phyloP scores from a whole-genome alignment of 1,140 invertebrate species.

The Lordiphosa stackelbergi region DNA sequence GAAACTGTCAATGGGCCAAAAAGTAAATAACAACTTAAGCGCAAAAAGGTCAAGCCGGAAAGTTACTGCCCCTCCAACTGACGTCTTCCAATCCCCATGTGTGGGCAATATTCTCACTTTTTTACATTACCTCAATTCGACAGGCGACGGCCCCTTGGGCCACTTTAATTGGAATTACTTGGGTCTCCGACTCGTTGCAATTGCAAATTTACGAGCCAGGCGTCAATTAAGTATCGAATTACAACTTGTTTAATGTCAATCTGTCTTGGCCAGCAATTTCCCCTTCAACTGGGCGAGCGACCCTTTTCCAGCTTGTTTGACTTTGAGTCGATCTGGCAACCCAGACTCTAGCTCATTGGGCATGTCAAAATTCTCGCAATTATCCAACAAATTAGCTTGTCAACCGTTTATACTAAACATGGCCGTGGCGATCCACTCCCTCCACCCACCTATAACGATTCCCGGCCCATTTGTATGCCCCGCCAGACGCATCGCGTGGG shows the following conservation, averaged over 20 bases:
- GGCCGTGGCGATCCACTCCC: constrained; percentile 51
- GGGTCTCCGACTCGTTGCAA: constrained; percentile 36
- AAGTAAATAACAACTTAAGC: constrained; percentile 63
- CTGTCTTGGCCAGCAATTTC: constrained; percentile 53
- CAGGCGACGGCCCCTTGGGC: constrained; percentile 68
- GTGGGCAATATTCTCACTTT: constrained; percentile 36
- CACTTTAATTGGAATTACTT: constrained; percentile 67
- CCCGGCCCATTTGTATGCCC: constrained; percentile 67
- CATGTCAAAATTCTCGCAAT: constrained; percentile 62
- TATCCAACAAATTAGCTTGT: constrained; percentile 69
- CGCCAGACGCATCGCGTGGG: constrained; percentile 64
- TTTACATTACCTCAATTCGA: constrained; percentile 71
- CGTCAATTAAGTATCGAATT: constrained; percentile 77
- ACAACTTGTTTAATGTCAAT: constrained; percentile 77
- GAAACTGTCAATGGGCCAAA: constrained; percentile 63
- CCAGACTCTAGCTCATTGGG: constrained; percentile 11
- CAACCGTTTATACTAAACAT: constrained; percentile 47
- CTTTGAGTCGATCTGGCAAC: constrained; percentile 43
- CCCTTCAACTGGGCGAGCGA: constrained; percentile 14
- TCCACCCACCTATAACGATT: not conserved
- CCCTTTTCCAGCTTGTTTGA: constrained; percentile 32
- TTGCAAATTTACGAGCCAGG: constrained; percentile 77
- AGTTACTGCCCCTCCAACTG: constrained; percentile 18
- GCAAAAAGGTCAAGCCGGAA: constrained; percentile 28
- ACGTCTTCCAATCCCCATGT: constrained; percentile 16